Evolutionary conservation across 2,888 invertebrate species (phyloP), one percentile per base, ranked within the genome.

Genomic region (Cryptocheilus praepositus): DNA sequence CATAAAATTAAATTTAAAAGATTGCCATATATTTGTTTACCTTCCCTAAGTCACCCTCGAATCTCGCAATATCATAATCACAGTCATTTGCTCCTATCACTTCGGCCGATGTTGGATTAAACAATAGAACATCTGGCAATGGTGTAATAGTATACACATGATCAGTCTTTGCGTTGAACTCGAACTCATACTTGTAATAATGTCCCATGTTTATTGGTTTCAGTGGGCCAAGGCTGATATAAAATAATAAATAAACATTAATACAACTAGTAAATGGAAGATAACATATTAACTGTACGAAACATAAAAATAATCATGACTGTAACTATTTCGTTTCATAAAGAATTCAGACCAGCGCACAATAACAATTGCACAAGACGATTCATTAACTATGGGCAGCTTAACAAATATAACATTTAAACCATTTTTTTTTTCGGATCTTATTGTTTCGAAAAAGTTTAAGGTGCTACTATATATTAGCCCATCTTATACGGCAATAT

Each of bases 81-180:
- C 96, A 96, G 77, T 94, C 93, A 59, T 92, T 91, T 4, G 91
- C 90, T 0, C 95, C 93, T 1, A 92, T 91, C 45, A 94, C 88
- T 61, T 91, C 90, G 61, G 92, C 89, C 28, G 91, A 90, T 2
- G 90, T 89, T 0, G 94, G 93, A 67, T 91, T 91, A 86, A 96
- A 95, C 73, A 96, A 91, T 74, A 96, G 91, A 60, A 92, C 89
- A 61, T 92, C 91, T 0, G 96, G 96, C 63, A 92, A 89, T 0
- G 95, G 95, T 0, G 91, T 91, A 46, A 97, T 90, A 8, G 90
- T 89, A 75, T 90, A 91, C 1, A 83, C 76, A 16, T 81, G 81
- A 25, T 86, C 88, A 21, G 84, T 71, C 25, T 83, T 82, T 0
- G 86, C 85, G 64, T 84, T 81, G 55, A 91, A 88, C 25, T 89